Percentiles rank a stretch among this genome's conserved stretches.
Evolutionary conservation across 2,888 invertebrate genomes (phyloP).

Genomic region (Elgonia sp.): DNA sequence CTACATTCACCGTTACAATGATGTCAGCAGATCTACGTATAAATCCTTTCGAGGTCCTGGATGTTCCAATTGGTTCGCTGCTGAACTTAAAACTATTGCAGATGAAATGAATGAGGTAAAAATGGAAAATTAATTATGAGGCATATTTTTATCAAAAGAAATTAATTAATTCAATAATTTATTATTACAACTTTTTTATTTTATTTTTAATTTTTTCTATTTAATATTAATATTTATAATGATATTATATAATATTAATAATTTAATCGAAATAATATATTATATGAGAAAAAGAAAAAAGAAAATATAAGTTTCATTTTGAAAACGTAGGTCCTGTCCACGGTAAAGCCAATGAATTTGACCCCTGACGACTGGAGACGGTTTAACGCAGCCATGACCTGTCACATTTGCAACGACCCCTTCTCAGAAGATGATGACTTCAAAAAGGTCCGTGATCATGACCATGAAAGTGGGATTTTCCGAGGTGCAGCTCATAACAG

Average conservation of each 20-base stretch:
- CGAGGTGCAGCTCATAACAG: background rate
- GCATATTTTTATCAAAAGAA: too few species aligned
- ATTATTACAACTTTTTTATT: too few species aligned
- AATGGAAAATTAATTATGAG: too few species aligned
- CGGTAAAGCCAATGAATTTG: constrained; percentile 12
- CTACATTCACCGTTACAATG: too few species aligned
- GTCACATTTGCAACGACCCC: background rate
- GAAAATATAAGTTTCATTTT: background rate
- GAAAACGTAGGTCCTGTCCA: background rate
- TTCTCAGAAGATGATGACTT: background rate
- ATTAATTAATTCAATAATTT: too few species aligned
- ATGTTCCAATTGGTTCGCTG: background rate
- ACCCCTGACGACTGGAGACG: background rate
- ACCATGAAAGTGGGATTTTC: constrained; percentile 2
- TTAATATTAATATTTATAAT: too few species aligned
- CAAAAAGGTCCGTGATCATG: constrained; percentile 14
- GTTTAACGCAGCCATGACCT: background rate
- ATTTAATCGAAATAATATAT: too few species aligned
- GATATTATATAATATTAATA: too few species aligned
- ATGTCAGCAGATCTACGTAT: too few species aligned
- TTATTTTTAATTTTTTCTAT: too few species aligned
- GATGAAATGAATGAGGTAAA: constrained; percentile 9
- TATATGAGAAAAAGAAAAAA: too few species aligned
- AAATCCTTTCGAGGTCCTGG: background rate
- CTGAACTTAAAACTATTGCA: constrained; percentile 7